These are phyloP conservation scores for Aurelia sp. DNA, from an alignment of 30 jellyfish, hydroid and myxozoan species.

Conservation along the genomic window DNA sequence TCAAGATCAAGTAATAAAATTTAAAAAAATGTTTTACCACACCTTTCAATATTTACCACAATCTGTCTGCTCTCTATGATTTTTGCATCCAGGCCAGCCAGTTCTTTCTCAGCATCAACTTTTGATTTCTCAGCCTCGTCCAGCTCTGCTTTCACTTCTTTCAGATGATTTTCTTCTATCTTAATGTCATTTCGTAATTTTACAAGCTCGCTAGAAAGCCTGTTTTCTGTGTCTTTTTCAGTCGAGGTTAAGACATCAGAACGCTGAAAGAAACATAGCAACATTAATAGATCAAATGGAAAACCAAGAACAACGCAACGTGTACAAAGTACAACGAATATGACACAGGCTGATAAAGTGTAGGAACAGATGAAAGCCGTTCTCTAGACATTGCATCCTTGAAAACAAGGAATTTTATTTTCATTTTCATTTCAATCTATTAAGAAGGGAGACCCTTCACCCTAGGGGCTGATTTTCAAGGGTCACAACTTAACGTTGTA, in stretches of 20 bases:
- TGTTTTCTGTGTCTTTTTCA: slow-evolving; percentile 23
- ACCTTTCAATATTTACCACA: slow-evolving; percentile 12
- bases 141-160: slow-evolving; percentile 1
- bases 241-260: slow-evolving; percentile 2
- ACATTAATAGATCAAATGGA: too few species aligned
- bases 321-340: too few species aligned
- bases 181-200: slow-evolving; percentile 1
- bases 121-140: neutral
- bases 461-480: too few species aligned
- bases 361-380: too few species aligned
- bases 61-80: neutral
- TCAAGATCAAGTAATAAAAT: too few species aligned
- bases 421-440: too few species aligned
- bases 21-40: neutral
- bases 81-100: neutral
- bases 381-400: too few species aligned
- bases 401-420: too few species aligned
- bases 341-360: too few species aligned
- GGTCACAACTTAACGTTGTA: too few species aligned
- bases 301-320: too few species aligned
- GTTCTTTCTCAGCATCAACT: slow-evolving; percentile 1
- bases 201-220: neutral
- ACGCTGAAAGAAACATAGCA: slow-evolving; percentile 3
- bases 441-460: too few species aligned
- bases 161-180: slow-evolving; percentile 4